These are phyloP conservation scores for Ormyrus rosae DNA, from an alignment of 2,888 invertebrate species.

Conservation along the genomic window DNA sequence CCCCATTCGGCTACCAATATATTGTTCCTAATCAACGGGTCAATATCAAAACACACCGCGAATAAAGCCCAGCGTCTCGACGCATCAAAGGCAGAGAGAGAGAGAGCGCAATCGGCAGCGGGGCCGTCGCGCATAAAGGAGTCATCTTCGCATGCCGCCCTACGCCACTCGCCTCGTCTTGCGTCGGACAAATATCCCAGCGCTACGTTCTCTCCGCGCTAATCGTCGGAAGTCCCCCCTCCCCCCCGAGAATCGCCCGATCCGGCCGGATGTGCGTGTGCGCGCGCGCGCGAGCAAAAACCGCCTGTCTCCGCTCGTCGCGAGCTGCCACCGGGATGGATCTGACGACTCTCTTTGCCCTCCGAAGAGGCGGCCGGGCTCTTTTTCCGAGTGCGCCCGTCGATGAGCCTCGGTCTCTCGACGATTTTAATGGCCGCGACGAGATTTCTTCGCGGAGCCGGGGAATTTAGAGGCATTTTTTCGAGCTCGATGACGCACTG, in stretches of 20 bases:
- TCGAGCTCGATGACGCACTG: too few species aligned
- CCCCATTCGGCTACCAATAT: too few species aligned
- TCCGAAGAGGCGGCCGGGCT: background rate
- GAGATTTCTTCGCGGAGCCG: background rate
- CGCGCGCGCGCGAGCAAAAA: slow-evolving; percentile 32
- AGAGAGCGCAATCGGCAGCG: too few species aligned
- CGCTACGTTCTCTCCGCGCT: background rate
- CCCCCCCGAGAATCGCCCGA: slow-evolving; percentile 23
- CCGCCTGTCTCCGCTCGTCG: background rate
- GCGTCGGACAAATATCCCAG: too few species aligned
- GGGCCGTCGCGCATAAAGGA: too few species aligned
- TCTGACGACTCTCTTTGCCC: background rate
- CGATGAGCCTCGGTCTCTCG: background rate
- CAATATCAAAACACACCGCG: too few species aligned
- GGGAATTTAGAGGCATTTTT: slow-evolving; percentile 13
- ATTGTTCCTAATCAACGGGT: too few species aligned
- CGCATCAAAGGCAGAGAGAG: too few species aligned
- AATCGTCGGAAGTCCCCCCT: slow-evolving; percentile 52
- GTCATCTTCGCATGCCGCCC: slow-evolving; percentile 56
- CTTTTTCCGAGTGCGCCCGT: background rate
- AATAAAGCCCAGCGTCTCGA: too few species aligned
- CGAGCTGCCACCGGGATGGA: background rate
- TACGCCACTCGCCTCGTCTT: background rate
- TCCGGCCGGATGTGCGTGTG: slow-evolving; percentile 48
- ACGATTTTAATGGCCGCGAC: too few species aligned